Percentiles rank a stretch among this genome's conserved stretches.
These are phyloP conservation scores for Aphidius ervi DNA, from an alignment of 1,140 invertebrate genomes.

Conservation along the genomic window DNA sequence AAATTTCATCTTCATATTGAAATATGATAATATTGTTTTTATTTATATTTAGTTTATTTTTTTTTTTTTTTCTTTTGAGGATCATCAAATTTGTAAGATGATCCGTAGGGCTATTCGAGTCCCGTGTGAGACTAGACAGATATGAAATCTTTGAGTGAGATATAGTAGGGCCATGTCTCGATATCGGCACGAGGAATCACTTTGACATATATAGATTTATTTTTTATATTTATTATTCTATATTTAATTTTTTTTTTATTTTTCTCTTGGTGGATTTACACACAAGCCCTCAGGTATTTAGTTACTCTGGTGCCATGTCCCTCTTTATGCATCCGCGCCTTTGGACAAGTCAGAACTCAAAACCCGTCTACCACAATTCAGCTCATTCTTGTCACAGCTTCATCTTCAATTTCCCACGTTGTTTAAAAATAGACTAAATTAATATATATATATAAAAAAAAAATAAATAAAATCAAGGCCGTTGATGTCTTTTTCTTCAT, in stretches of 20 bases:
- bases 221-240: too few species aligned
- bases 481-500: too few species aligned
- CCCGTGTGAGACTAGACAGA: too few species aligned
- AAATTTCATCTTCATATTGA: too few species aligned
- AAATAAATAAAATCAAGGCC: constrained; percentile 10
- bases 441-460: constrained; percentile 12
- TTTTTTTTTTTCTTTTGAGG: too few species aligned
- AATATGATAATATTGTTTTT: too few species aligned
- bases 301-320: constrained; percentile 50
- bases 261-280: too few species aligned
- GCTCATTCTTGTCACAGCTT: constrained; percentile 21
- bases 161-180: background rate
- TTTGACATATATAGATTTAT: constrained; percentile 9
- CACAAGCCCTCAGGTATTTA: constrained; percentile 28
- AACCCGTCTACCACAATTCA: constrained; percentile 33
- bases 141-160: too few species aligned
- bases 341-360: constrained; percentile 44
- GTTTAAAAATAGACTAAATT: background rate
- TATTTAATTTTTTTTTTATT: too few species aligned
- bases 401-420: constrained; percentile 14
- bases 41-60: too few species aligned
- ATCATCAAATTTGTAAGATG: too few species aligned
- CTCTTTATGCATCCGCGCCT: constrained; percentile 51
- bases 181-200: constrained; percentile 9
- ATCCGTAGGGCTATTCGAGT: too few species aligned